Base-by-base conservation (phyloP, 2,113 vertebrate genomes). In the Podiceps cristatus region DNA sequence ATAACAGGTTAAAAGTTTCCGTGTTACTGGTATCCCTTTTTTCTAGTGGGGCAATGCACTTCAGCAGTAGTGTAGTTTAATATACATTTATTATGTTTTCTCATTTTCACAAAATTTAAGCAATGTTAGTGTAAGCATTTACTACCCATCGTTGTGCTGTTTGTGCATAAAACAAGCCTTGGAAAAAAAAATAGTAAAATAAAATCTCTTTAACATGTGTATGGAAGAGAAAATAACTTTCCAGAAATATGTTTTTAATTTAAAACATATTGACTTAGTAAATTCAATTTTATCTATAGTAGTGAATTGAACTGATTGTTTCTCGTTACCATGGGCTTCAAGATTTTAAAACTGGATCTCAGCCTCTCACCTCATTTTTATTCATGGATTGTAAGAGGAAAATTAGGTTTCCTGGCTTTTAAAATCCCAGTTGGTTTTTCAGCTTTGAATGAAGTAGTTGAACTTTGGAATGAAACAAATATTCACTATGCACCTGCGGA, bases 281-380 rank as follows among this genome's bases (percentile, higher is more conserved):
- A 92, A 74, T 74, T 62, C 8, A 45, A 10, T 85, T 93, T 92
- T 89, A 93, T 89, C 86, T 94, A 3, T 97, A 74, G 68, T 29
- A 81, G n/a, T 95, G 94, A 95, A 95, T 77, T 95, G 89, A 89
- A 93, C 17, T 33, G 76, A 84, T 93, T 96, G 91, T 86, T 95
- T 88, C 74, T 82, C 0, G 0, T 89, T 91, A 62, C 75, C 24
- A n/a, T 66, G 67, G 67, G 22, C 33, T 77, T 88, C 33, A 49
- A 77, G 64, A 77, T 91, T 93, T 93, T 73, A 88, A 83, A 78
- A 74, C 69, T 87, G 55, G 11, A 90, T 89, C 69, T 91, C 73
- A 94, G 45, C 68, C 10, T 20, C 84, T 95, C 96, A 92, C 94
- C 67, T 97, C 56, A 80, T 95, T 96, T 95, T 96, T 96, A 96